Conservation (phyloP, 53 echinoderm and acorn worm species). For the Paelopatides confundens region DNA sequence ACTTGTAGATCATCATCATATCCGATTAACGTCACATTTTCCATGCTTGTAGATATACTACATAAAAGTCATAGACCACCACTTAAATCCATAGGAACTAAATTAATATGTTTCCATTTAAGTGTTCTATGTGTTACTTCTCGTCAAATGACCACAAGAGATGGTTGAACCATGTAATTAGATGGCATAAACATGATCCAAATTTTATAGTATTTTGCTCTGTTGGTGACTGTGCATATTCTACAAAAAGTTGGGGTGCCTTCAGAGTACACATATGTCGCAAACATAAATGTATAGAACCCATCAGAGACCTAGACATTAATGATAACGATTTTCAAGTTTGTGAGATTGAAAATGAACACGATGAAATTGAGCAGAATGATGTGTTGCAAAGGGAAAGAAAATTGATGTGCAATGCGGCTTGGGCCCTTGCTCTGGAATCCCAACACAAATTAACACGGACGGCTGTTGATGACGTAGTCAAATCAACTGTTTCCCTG, state of each 20-base stretch:
- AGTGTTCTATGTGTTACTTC: slow-evolving; percentile 60
- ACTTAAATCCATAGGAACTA: no score
- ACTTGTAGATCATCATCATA: no score
- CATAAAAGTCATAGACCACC: neutral
- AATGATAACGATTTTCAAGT: slow-evolving; percentile 1
- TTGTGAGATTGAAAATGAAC: neutral
- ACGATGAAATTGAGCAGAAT: no score
- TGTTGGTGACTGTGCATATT: slow-evolving; percentile 53
- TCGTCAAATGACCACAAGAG: slow-evolving; percentile 24
- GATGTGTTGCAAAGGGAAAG: neutral
- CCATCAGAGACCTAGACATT: slow-evolving; percentile 1
- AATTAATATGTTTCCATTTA: no score
- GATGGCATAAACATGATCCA: slow-evolving; percentile 43
- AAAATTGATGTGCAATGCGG: slow-evolving; percentile 19
- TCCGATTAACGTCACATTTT: no score
- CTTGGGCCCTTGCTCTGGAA: slow-evolving; percentile 50
- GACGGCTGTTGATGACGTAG: slow-evolving; percentile 38
- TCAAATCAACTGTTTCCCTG: slow-evolving; percentile 46
- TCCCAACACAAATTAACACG: slow-evolving; percentile 52
- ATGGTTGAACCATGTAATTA: slow-evolving; percentile 29
- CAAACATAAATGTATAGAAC: slow-evolving; percentile 37
- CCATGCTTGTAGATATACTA: no score
- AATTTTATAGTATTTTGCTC: slow-evolving; percentile 61
- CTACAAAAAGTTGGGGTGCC: slow-evolving; percentile 56
- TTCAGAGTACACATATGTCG: slow-evolving; percentile 61